A percentile compares a stretch with the other conserved stretches of the same genome.
Conservation (phyloP, 2,888 invertebrate species). For the Dicyrtoma fusca region DNA sequence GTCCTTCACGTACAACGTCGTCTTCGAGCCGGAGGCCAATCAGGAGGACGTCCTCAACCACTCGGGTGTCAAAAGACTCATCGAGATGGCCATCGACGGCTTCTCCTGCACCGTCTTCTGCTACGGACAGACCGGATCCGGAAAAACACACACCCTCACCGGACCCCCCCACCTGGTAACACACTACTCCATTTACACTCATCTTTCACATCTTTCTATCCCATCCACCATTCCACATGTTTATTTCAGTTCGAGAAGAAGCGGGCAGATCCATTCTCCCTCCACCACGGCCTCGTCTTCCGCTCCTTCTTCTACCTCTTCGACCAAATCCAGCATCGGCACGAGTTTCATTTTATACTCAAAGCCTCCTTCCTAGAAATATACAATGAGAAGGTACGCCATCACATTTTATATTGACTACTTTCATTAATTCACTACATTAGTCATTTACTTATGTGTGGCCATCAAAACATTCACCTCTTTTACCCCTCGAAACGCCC, state of each 20-base stretch:
- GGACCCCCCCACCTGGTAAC: conserved; percentile 84
- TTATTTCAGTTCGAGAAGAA: conserved; percentile 67
- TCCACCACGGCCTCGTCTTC: conserved; percentile 84
- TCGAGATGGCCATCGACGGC: conserved; percentile 93
- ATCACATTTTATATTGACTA: conserved; percentile 7
- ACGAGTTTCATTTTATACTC: conserved; percentile 78
- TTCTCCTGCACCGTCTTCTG: conserved; percentile 93
- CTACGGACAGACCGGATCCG: conserved; percentile 95
- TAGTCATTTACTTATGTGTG: not conserved
- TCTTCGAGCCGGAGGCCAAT: conserved; percentile 88
- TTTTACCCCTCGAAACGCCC: not conserved
- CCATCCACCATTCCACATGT: no score
- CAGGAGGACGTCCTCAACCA: conserved; percentile 84
- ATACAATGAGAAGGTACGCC: conserved; percentile 89
- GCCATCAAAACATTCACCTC: not conserved
- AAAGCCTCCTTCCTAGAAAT: conserved; percentile 94
- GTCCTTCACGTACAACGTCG: conserved; percentile 92
- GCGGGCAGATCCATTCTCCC: conserved; percentile 69
- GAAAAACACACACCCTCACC: conserved; percentile 93
- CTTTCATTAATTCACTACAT: no score
- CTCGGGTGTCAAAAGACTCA: conserved; percentile 84
- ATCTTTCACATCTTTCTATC: no score
- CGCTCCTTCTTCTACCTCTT: conserved; percentile 89
- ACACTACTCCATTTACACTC: not conserved
- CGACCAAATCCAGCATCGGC: conserved; percentile 75